Evolutionary conservation across 1,140 invertebrate genomes (phyloP), one percentile per base, ranked within the genome.

Genomic region (Anoplolepis gracilipes): DNA sequence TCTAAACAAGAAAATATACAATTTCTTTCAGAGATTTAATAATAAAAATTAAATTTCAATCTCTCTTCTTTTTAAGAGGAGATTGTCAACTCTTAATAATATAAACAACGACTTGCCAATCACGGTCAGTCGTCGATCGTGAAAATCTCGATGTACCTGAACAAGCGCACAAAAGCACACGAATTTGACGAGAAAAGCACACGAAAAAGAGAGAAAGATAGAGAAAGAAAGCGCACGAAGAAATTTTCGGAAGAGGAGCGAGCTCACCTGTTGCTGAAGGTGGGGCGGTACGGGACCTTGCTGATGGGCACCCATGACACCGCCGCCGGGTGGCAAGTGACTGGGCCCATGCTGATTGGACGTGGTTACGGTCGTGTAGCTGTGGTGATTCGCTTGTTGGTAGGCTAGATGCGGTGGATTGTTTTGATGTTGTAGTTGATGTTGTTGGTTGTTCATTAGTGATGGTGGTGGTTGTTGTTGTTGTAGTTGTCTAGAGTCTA

Each of bases 221-320:
- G 57, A 76, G 61, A 79, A 25, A 87, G 5, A 77, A 46, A 88
- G 61, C 65, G 64, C 49, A 73, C 30, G 53, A 53, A 82, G 70
- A 81, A 89, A 89, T 46, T 82, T 61, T 57, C 53, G 55, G 75
- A 89, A 90, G 88, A 89, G 85, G 77, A 87, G 70, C 86, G 89
- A 88, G 95, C 95, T 96, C 94, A 96, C 95, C 95, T 96, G 95
- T 90, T 95, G 95, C 85, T 95, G 95, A 90, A 95, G 93, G 89
- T 95, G 94, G 91, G 93, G 92, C 81, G 93, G 94, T 91, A 94
- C 92, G 89, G 93, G 91, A 85, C 93, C 94, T 91, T 94, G 93
- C 90, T 95, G 94, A 92, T 94, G 93, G 90, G 91, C 87, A 92
- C 94, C 93, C 93, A 95, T 94, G 86, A 93, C 91, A 90, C 91